Percentiles rank a stretch among this genome's conserved stretches.
Conservation (phyloP, 2,888 invertebrate species). For the Limnephilus auricula region DNA sequence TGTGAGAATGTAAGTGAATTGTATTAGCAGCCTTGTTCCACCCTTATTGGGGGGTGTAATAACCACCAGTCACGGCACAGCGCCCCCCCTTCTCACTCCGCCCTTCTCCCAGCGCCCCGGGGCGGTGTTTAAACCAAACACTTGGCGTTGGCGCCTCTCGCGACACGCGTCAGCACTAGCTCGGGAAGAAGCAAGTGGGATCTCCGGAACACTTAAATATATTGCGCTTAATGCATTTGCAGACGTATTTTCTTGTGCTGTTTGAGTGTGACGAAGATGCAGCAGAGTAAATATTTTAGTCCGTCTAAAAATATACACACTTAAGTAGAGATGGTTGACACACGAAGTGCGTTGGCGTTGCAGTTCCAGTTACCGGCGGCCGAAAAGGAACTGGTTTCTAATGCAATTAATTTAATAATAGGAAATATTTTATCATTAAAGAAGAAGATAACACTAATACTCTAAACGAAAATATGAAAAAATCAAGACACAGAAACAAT, state of each 20-base stretch:
- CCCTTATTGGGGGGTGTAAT: constrained; percentile 36
- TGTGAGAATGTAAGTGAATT: constrained; percentile 53
- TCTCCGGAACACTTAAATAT: background rate
- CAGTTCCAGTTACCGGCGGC: too few relatives aligned
- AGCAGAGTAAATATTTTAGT: background rate
- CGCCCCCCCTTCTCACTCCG: background rate
- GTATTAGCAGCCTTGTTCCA: constrained; percentile 53
- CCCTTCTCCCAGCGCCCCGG: background rate
- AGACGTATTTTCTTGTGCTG: background rate
- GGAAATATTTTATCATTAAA: too few relatives aligned
- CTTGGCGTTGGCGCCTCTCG: background rate
- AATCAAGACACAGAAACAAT: too few relatives aligned
- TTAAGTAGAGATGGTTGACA: background rate
- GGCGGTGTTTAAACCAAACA: background rate
- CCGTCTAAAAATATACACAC: background rate
- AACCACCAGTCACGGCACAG: constrained; percentile 50
- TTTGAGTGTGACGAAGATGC: background rate
- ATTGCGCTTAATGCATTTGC: background rate
- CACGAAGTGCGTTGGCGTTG: too few relatives aligned
- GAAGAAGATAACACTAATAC: too few relatives aligned
- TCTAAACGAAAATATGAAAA: too few relatives aligned
- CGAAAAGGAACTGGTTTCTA: too few relatives aligned
- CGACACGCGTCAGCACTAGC: background rate
- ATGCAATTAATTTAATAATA: too few relatives aligned
- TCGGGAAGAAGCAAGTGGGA: background rate